Conservation (phyloP, 1,140 invertebrate species). For the Drosophila leontia region DNA sequence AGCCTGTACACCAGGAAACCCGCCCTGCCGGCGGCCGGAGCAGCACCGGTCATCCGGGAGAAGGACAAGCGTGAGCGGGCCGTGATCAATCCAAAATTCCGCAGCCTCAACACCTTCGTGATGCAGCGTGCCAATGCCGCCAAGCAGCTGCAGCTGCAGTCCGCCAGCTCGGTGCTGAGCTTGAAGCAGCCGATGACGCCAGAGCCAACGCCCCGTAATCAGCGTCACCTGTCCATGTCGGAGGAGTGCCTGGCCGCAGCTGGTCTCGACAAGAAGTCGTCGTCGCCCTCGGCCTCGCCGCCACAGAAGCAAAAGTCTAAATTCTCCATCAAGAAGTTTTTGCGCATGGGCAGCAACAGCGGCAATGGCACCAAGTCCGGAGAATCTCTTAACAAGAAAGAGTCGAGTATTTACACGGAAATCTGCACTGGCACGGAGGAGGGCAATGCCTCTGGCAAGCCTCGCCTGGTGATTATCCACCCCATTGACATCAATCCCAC, state of each 20-base stretch:
- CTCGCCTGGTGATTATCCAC: constrained; percentile 93
- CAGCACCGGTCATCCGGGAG: constrained; percentile 90
- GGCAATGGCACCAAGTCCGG: constrained; percentile 65
- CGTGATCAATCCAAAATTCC: constrained; percentile 88
- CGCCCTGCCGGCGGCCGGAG: constrained; percentile 85
- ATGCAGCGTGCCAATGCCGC: constrained; percentile 78
- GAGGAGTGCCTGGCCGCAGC: constrained; percentile 88
- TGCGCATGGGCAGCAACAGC: constrained; percentile 88
- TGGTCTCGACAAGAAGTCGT: constrained; percentile 80
- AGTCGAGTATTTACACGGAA: constrained; percentile 78
- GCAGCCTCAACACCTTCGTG: constrained; percentile 84
- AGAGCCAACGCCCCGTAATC: constrained; percentile 87
- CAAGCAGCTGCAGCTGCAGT: constrained; percentile 76
- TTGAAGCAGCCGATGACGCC: constrained; percentile 84
- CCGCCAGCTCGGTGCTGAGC: constrained; percentile 74
- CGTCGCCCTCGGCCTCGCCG: constrained; percentile 84
- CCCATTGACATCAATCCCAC: constrained; percentile 93
- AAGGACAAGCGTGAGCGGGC: constrained; percentile 91
- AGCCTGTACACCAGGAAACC: constrained; percentile 87
- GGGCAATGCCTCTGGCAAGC: constrained; percentile 85
- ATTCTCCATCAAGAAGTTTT: constrained; percentile 93
- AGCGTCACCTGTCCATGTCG: constrained; percentile 89
- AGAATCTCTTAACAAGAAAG: constrained; percentile 70
- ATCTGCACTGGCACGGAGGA: constrained; percentile 77
- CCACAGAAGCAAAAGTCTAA: constrained; percentile 88